Evolutionary conservation across 2,888 invertebrate genomes (phyloP).

Genomic region (Deladenus siricidicola): DNA sequence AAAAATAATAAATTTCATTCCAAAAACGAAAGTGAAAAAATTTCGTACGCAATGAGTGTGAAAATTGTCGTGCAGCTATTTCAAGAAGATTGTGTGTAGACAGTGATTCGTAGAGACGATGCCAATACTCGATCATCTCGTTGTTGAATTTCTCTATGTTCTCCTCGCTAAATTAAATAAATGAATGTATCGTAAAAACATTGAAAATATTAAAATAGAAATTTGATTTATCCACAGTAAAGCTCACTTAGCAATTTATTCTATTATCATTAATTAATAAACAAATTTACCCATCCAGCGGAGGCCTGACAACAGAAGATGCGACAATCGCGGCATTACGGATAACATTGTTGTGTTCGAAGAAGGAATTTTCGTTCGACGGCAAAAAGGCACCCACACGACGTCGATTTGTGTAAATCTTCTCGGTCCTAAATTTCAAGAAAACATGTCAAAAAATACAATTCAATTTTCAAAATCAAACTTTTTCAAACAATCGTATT

Average conservation of each 20-base stretch:
- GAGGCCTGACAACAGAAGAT: conserved; percentile 13
- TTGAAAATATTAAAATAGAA: not conserved
- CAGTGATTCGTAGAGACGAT: conserved; percentile 24
- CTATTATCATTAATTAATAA: not conserved
- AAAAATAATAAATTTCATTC: too few species aligned
- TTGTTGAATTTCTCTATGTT: too few species aligned
- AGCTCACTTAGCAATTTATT: not conserved
- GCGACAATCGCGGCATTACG: conserved; percentile 7
- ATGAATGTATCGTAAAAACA: too few species aligned
- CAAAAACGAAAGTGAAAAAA: too few species aligned
- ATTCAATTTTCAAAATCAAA: not conserved
- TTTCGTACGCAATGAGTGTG: conserved; percentile 32
- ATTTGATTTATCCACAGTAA: not conserved
- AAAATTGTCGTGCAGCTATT: conserved; percentile 30
- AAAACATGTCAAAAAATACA: not conserved
- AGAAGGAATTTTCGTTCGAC: conserved; percentile 13
- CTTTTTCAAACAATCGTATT: not conserved
- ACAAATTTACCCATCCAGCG: conserved; percentile 4
- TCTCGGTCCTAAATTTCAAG: not conserved
- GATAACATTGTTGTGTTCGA: conserved; percentile 14
- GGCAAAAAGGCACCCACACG: conserved; percentile 18
- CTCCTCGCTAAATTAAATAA: too few species aligned
- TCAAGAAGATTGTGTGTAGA: conserved; percentile 31
- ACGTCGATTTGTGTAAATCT: conserved; percentile 6
- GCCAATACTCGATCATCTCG: conserved; percentile 24